phyloP scores from a whole-genome alignment of 2,888 invertebrate species.

The Lypha dubia region DNA sequence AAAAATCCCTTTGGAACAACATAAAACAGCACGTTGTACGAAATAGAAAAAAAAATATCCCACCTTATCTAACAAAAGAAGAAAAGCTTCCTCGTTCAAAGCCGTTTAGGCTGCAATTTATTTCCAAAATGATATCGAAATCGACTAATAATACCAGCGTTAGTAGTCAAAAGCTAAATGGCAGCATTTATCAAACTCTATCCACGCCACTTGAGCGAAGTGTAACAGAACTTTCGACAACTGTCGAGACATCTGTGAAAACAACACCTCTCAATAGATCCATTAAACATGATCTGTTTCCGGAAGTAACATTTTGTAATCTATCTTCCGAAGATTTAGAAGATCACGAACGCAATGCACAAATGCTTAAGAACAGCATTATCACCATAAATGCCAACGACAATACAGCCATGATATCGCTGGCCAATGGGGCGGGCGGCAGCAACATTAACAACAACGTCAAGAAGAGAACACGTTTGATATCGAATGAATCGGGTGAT shows the following conservation, averaged over 20 bases:
- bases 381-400: constrained; percentile 75
- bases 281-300: constrained; percentile 81
- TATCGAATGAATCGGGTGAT: constrained; percentile 82
- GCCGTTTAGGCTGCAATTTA: constrained; percentile 2
- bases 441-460: constrained; percentile 67
- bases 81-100: constrained; percentile 13
- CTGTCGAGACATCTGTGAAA: constrained; percentile 73
- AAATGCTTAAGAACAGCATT: constrained; percentile 76
- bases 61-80: constrained; percentile 42
- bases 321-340: constrained; percentile 78
- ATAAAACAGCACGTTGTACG: not conserved
- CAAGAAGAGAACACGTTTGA: constrained; percentile 80
- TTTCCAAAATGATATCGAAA: constrained; percentile 66
- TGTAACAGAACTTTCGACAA: constrained; percentile 38
- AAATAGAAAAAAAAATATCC: constrained; percentile 32
- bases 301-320: constrained; percentile 83
- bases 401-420: constrained; percentile 57
- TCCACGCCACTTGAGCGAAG: constrained; percentile 46
- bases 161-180: constrained; percentile 73
- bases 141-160: constrained; percentile 44
- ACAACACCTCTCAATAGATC: constrained; percentile 78
- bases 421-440: constrained; percentile 59
- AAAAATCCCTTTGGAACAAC: not conserved
- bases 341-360: constrained; percentile 71
- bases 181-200: constrained; percentile 74